Evolutionary conservation across 2,797 vertebrate species (phyloP), one percentile per base, ranked within the genome.

Genomic region (Tapera naevia): DNA sequence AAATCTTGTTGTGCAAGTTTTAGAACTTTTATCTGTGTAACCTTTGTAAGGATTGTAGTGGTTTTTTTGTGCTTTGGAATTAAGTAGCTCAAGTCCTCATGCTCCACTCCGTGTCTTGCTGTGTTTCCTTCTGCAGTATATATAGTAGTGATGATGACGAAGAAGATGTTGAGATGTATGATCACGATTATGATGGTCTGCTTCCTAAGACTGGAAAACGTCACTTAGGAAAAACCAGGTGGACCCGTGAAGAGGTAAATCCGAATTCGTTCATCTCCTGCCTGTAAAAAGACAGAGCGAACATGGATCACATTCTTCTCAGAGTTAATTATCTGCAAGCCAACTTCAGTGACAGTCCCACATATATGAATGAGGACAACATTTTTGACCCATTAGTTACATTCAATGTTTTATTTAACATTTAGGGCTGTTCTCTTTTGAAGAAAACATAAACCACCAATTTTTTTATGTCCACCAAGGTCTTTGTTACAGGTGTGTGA

Each of bases 91-190:
- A 58, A 93, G 66, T 81, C 79, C 94, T 95, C 51, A 66, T 74
- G 83, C 86, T 95, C 85, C 85, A 18, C 80, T 88, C 87, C 91
- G 25, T 64, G 33, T 97, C 85, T 91, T 5, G 0, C 67, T 92
- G 18, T 96, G 91, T 89, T 96, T 97, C 53, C 91, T 94, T 96
- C 92, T 97, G 80, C 96, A 99, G 99, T 98, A 99, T 99, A 98
- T 99, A 99, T 97, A 99, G 99, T 87, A 99, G 99, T 33, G 99
- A 99, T 73, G 99, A 99, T 78, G 99, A 99, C 62, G 99, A 99
- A 16, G 99, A 99, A 46, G 99, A 99, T 95, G 97, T 98, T 58
- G 99, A 99, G 97, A 98, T 99, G 97, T 99, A 99, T 54, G 99
- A 99, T 94, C 99, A 99, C 4, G 99, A 99, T 96, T 99, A 99